Evolutionary conservation across 1,140 invertebrate species (phyloP).

Genomic region (Odontomachus brunneus): DNA sequence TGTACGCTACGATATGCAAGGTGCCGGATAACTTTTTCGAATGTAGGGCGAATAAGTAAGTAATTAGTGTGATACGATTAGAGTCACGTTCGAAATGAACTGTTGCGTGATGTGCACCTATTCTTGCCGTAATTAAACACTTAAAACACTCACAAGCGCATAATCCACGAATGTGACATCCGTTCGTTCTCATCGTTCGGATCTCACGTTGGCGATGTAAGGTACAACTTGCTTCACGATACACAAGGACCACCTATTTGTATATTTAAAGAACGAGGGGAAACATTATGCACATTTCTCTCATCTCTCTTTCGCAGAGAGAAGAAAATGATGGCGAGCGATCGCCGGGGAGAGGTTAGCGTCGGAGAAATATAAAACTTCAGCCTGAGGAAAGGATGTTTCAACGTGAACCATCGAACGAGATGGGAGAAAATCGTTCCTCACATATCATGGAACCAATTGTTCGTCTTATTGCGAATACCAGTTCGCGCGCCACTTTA

Average conservation of each 20-base stretch:
- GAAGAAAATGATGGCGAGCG: background rate
- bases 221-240: background rate
- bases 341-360: background rate
- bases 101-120: slow-evolving; percentile 54
- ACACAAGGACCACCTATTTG: too few relatives aligned
- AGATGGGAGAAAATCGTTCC: background rate
- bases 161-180: slow-evolving; percentile 31
- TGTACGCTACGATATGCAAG: slow-evolving; percentile 52
- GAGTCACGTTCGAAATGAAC: slow-evolving; percentile 53
- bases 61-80: slow-evolving; percentile 59
- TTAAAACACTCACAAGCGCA: slow-evolving; percentile 45
- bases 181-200: slow-evolving; percentile 22
- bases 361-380: too few relatives aligned
- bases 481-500: background rate
- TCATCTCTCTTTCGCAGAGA: background rate
- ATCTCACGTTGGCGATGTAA: background rate
- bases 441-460: background rate
- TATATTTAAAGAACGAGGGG: too few relatives aligned
- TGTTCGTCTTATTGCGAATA: too few relatives aligned
- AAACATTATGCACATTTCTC: too few relatives aligned
- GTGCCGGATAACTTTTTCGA: slow-evolving; percentile 55
- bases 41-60: slow-evolving; percentile 57
- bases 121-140: slow-evolving; percentile 57
- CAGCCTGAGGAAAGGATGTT: too few relatives aligned
- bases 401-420: background rate